Percentiles rank a stretch among this genome's conserved stretches.
Conservation (phyloP, 2,888 invertebrate genomes). For the Eilema sororculum region DNA sequence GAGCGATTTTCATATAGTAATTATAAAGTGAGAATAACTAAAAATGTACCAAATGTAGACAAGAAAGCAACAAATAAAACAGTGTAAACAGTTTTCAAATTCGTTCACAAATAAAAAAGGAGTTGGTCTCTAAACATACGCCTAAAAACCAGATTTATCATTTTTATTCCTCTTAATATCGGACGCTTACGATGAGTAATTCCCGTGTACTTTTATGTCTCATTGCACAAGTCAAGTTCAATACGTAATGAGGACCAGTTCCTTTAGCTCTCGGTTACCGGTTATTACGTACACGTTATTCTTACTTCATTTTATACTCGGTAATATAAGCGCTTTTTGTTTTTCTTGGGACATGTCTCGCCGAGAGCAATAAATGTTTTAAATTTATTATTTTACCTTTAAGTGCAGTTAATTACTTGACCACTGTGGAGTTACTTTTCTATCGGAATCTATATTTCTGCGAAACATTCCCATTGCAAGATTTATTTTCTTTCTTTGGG, state of each 20-base stretch:
- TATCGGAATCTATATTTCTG: background rate
- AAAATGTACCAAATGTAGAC: too few species aligned
- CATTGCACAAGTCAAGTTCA: slow-evolving; percentile 67
- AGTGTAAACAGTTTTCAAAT: too few species aligned
- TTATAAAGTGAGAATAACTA: too few species aligned
- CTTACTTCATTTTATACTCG: slow-evolving; percentile 70
- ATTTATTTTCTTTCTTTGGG: background rate
- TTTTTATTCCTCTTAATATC: background rate
- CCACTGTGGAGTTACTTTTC: background rate
- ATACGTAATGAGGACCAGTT: slow-evolving; percentile 74
- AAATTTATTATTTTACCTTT: slow-evolving; percentile 8
- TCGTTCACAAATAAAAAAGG: too few species aligned
- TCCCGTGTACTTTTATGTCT: slow-evolving; percentile 55
- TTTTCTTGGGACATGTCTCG: slow-evolving; percentile 34
- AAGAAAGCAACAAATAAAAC: too few species aligned
- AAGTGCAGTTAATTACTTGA: slow-evolving; percentile 3
- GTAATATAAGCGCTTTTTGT: slow-evolving; percentile 54
- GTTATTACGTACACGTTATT: slow-evolving; percentile 69
- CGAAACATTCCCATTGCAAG: background rate
- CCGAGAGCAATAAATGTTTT: slow-evolving; percentile 21
- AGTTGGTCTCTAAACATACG: too few species aligned
- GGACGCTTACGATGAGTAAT: slow-evolving; percentile 37
- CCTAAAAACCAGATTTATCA: too few species aligned
- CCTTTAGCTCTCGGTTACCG: slow-evolving; percentile 69
- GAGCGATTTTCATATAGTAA: too few species aligned